phyloP scores from a whole-genome alignment of 2,797 vertebrate species.

The Galagoides demidoff region DNA sequence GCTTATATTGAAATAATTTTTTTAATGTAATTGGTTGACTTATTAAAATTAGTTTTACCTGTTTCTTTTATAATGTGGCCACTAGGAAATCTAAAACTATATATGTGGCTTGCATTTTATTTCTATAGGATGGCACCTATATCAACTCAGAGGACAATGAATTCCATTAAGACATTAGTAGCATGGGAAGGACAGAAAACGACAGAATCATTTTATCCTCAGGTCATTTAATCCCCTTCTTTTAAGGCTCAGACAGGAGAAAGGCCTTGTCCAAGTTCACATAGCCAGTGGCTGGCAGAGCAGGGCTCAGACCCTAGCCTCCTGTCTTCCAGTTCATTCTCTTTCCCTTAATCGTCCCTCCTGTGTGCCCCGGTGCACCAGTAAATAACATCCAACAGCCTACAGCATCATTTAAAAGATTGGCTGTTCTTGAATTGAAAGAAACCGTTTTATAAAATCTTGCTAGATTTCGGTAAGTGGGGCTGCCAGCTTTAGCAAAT shows the following conservation, averaged over 20 bases:
- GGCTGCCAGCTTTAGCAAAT: slow-evolving; percentile 33
- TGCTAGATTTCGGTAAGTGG: slow-evolving; percentile 59
- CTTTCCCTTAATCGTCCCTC: slow-evolving; percentile 1
- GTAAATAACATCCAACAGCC: background rate
- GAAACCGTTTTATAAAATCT: slow-evolving; percentile 67
- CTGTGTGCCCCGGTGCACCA: background rate
- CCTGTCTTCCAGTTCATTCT: background rate
- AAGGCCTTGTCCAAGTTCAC: background rate
- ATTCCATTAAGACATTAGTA: slow-evolving; percentile 33
- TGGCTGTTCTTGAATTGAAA: slow-evolving; percentile 52
- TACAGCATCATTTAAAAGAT: background rate
- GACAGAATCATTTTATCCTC: slow-evolving; percentile 19
- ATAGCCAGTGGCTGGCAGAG: background rate
- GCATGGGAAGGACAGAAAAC: background rate
- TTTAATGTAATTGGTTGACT: no score
- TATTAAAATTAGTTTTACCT: background rate
- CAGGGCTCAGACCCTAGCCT: background rate
- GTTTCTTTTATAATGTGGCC: slow-evolving; percentile 25
- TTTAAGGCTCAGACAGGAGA: background rate
- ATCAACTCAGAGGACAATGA: slow-evolving; percentile 27
- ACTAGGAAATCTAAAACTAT: slow-evolving; percentile 32
- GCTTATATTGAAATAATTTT: background rate
- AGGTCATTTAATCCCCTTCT: background rate
- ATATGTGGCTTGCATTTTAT: background rate
- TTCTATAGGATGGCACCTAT: background rate